Conservation (phyloP, 1,140 invertebrate genomes). For the Trichomalopsis sarcophagae region DNA sequence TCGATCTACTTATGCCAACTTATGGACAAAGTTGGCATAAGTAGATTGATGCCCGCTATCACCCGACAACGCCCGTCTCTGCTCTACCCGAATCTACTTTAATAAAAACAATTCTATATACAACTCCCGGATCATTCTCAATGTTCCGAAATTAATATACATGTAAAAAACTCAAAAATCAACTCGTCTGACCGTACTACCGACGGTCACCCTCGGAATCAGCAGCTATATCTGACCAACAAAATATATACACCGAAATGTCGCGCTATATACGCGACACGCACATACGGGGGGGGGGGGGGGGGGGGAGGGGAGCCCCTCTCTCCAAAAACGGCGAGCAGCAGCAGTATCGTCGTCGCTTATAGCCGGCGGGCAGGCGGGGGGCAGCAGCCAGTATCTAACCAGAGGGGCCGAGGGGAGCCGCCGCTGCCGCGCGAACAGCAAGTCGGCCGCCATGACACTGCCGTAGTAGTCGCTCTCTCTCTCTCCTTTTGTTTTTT, state of each 20-base stretch:
- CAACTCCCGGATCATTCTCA: no score
- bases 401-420: constrained; percentile 1
- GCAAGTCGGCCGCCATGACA: constrained; percentile 42
- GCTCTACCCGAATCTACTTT: no score
- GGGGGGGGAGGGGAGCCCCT: neutral
- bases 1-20: no score
- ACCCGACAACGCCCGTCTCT: no score
- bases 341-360: neutral
- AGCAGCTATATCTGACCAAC: neutral
- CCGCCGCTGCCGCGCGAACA: constrained; percentile 17
- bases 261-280: neutral
- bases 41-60: no score
- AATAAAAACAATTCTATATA: no score
- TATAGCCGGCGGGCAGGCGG: neutral
- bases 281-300: no score
- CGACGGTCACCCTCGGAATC: neutral
- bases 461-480: constrained; percentile 55
- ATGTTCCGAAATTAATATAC: no score
- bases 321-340: constrained; percentile 5
- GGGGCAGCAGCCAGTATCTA: neutral
- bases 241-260: neutral
- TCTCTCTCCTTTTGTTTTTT: neutral
- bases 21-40: no score
- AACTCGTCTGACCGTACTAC: no score
- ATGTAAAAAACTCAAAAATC: no score